Evolutionary conservation across 2,113 vertebrate genomes (phyloP), one percentile per base, ranked within the genome.

Genomic region (Ascaphus truei): DNA sequence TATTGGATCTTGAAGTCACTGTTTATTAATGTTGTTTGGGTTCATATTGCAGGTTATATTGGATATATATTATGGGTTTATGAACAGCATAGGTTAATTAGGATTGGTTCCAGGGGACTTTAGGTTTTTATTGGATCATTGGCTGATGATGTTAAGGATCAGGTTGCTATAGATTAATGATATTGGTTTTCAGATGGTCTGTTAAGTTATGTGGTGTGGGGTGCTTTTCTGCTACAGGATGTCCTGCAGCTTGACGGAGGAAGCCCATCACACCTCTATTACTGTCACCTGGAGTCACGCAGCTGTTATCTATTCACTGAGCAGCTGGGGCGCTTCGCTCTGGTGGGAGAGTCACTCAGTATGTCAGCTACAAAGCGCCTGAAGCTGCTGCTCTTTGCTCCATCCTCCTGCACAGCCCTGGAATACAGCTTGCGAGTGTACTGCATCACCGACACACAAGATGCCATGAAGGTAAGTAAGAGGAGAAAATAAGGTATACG

Each of bases 401-500:
- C 97, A 0, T 75, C 91, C 6, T 92, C 94, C 84, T 99, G 97
- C 81, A 92, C 92, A 57, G 94, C 95, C 0, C 90, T 99, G 0
- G 97, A 99, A 83, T 98, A 98, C 88, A 95, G 90, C 88, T 93
- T 99, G 86, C 91, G 97, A 0, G 92, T 98, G 56, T 99, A 99
- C 88, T 99, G 97, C 85, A 95, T 98, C 80, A 94, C 96, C 0
- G 96, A 99, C 88, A 96, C 96, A 3, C 95, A 94, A 7, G 94
- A 98, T 0, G 93, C 94, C 37, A 92, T 98, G 75, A 96, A 98
- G 95, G 97, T 98, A 87, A 26, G 56, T 47, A 5, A 31, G 33
- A 37, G n/a, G n/a, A n/a, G n/a, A n/a, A n/a, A n/a, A n/a, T n/a
- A n/a, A n/a, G n/a, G n/a, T n/a, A n/a, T n/a, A n/a, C n/a, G n/a